Percentiles rank a stretch among this genome's conserved stretches.
Evolutionary conservation across 2,888 invertebrate genomes (phyloP).

Genomic region (Drosophila acutilabella): DNA sequence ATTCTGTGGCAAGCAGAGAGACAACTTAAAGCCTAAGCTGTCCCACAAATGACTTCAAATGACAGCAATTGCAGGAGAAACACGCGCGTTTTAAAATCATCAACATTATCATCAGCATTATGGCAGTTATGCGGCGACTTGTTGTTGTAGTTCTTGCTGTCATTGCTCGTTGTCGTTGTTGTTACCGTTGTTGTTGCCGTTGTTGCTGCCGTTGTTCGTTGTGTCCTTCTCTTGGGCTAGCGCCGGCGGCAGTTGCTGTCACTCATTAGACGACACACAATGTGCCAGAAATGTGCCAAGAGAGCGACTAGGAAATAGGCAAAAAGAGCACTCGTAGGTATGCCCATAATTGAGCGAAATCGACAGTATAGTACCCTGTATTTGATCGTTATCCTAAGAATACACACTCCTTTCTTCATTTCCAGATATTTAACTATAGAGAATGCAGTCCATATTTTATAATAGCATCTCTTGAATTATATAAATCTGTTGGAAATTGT

Average conservation of each 20-base stretch:
- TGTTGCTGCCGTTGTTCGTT: constrained; percentile 11
- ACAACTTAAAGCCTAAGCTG: constrained; percentile 61
- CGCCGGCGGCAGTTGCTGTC: constrained; percentile 69
- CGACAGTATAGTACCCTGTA: not conserved
- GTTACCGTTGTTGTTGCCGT: constrained; percentile 7
- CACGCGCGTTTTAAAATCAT: constrained; percentile 81
- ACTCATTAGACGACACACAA: constrained; percentile 73
- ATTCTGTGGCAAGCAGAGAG: constrained; percentile 18
- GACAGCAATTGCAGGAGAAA: constrained; percentile 76
- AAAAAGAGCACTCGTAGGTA: constrained; percentile 6
- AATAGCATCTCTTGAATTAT: no score
- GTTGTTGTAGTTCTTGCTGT: constrained; percentile 24
- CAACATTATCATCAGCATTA: constrained; percentile 80
- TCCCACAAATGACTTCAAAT: constrained; percentile 73
- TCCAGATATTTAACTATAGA: no score
- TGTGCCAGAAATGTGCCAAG: constrained; percentile 62
- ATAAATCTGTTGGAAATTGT: no score
- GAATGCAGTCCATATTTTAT: no score
- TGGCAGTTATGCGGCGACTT: constrained; percentile 74
- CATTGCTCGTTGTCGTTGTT: constrained; percentile 1
- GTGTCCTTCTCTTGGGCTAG: constrained; percentile 36
- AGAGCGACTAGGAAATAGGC: constrained; percentile 25
- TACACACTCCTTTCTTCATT: no score
- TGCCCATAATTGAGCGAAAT: not conserved
- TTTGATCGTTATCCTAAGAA: not conserved